Evolutionary conservation across 1,140 invertebrate genomes (phyloP), one percentile per base, ranked within the genome.

Genomic region (Asbolus verrucosus): DNA sequence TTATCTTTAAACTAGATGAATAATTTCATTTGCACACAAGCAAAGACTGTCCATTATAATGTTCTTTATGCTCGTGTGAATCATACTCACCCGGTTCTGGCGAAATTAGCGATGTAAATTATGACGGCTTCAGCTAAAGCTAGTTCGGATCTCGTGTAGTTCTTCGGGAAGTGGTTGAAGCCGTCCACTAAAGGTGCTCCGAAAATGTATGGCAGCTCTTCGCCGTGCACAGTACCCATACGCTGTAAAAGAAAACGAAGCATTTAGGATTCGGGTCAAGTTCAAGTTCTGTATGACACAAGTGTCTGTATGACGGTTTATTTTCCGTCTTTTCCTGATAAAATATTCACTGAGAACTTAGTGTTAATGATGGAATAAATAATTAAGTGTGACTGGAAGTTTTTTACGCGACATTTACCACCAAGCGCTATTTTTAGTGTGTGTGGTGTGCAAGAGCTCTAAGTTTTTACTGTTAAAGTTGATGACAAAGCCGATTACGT

Each of bases 201-300:
- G 75, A 97, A 94, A 39, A 97, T 85, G 79, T 95, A 97, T 2
- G 94, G 92, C 43, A 98, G 82, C 78, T 97, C 95, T 80, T 96
- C 95, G 0, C 94, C 95, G 72, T 95, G 93, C 0, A 95, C 91
- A 0, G 92, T 90, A 0, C 94, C 94, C 86, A 92, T 90, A 81
- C 90, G 85, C 89, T 91, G 84, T n/a, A 86, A 87, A 73, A 46
- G 2, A 46, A 46, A 4, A 16, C 41, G 19, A 2, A 11, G 19
- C 41, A 18, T 13, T n/a, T n/a, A n/a, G n/a, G n/a, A n/a, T n/a
- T n/a, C n/a, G n/a, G n/a, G n/a, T n/a, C n/a, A n/a, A n/a, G n/a
- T n/a, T n/a, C n/a, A n/a, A n/a, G n/a, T n/a, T n/a, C n/a, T n/a
- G n/a, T n/a, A n/a, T n/a, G n/a, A n/a, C n/a, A n/a, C n/a, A n/a